phyloP scores from a whole-genome alignment of 2,888 invertebrate genomes.

The Lycia hirtaria region DNA sequence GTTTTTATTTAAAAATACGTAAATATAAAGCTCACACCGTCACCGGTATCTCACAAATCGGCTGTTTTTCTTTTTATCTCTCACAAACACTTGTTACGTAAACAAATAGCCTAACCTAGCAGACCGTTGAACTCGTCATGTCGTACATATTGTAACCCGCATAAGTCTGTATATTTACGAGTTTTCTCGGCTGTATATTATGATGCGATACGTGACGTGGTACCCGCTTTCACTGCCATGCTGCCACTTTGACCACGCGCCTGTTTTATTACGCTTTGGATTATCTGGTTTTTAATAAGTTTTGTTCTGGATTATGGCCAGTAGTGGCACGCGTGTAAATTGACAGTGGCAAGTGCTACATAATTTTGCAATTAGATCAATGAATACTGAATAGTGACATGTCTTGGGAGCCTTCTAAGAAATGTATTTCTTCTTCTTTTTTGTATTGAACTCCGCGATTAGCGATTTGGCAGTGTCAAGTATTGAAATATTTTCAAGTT shows the following conservation, averaged over 20 bases:
- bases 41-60: slow-evolving; percentile 1
- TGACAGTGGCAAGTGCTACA: not conserved
- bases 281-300: slow-evolving; percentile 31
- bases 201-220: slow-evolving; percentile 45
- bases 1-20: no score
- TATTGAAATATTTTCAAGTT: no score
- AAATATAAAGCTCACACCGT: not conserved
- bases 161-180: slow-evolving; percentile 53
- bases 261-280: slow-evolving; percentile 41
- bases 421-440: no score
- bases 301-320: slow-evolving; percentile 22
- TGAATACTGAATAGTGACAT: no score
- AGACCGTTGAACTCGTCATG: slow-evolving; percentile 22
- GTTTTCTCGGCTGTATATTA: slow-evolving; percentile 52
- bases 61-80: slow-evolving; percentile 6
- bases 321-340: slow-evolving; percentile 1
- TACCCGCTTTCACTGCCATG: slow-evolving; percentile 55
- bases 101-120: slow-evolving; percentile 15
- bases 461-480: no score
- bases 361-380: no score
- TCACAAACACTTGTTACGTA: slow-evolving; percentile 20
- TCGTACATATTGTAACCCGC: slow-evolving; percentile 27
- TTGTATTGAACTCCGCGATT: no score
- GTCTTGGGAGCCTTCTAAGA: no score
- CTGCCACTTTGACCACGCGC: slow-evolving; percentile 39